These are phyloP conservation scores for Hippoglossus stenolepis DNA, from an alignment of 2,113 vertebrate genomes.

Conservation along the genomic window DNA sequence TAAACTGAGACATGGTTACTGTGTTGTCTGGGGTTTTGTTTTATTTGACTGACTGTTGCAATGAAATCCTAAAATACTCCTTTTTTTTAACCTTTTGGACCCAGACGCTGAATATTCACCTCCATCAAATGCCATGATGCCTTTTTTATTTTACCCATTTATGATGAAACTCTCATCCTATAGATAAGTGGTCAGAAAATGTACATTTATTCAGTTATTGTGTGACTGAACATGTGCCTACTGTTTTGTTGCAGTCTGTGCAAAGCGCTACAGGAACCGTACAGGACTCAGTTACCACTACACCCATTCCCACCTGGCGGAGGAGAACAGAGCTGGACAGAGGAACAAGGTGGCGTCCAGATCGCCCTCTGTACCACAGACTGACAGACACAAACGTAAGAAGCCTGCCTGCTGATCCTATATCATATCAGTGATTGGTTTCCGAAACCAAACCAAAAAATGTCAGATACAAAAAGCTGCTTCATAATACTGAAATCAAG, in stretches of 20 bases:
- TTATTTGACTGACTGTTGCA: slow-evolving; percentile 32
- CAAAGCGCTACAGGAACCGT: slow-evolving; percentile 97
- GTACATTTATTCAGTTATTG: neutral
- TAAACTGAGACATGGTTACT: slow-evolving; percentile 43
- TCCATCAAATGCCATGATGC: neutral
- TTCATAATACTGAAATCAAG: neutral
- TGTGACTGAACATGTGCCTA: slow-evolving; percentile 17
- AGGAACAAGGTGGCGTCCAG: slow-evolving; percentile 85
- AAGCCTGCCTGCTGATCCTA: neutral
- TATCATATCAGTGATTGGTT: neutral
- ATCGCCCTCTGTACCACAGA: slow-evolving; percentile 85
- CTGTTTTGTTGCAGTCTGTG: slow-evolving; percentile 85
- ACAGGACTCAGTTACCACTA: slow-evolving; percentile 97
- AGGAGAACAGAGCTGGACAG: slow-evolving; percentile 86
- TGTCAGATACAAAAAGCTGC: neutral
- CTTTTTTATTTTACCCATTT: neutral
- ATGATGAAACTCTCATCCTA: neutral
- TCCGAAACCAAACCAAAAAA: neutral
- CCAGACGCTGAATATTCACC: slow-evolving; percentile 22
- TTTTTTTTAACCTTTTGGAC: neutral
- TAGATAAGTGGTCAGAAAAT: neutral
- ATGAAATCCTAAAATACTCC: slow-evolving; percentile 17
- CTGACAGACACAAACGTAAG: slow-evolving; percentile 94
- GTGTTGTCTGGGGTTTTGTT: slow-evolving; percentile 44
- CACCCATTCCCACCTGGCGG: slow-evolving; percentile 92